Base-by-base conservation (phyloP, 53 echinoderm and acorn worm genomes). In the Stichopus horrens region DNA sequence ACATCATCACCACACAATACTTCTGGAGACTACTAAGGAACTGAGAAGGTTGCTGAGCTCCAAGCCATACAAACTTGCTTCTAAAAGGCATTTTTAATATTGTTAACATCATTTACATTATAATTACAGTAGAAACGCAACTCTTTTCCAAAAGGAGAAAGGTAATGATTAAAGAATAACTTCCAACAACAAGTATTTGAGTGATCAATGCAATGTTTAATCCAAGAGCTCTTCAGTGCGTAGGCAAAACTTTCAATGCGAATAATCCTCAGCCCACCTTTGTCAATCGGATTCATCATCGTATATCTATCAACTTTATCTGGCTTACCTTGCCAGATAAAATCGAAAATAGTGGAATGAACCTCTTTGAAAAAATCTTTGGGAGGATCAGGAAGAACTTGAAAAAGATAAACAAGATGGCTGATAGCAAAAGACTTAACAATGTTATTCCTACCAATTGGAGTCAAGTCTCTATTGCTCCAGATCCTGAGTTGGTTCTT, bases 341-440 rank as follows among this genome's bases (percentile, higher is more conserved):
- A 63, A 16, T 63, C 63, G 16, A 63, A 63, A 63, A 13, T 63
- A 13, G 5, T 63, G 5, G 11, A 13, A 13, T 63, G 63, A 16
- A 63, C 16, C 16, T 63, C 16, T 13, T 77, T 77, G 8, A 77
- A 16, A 77, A 77, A 77, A 52, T 77, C 52, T 52, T 77, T 77
- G 23, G 77, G 77, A 52, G 77, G 77, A 8, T 52, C 51, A 23
- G 77, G 77, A 8, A 77, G 54, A 77, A 77, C 77, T 14, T 53
- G 77, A 54, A 77, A 77, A 77, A 77, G 77, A 10, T 23, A 51
- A 8, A 77, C 53, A 52, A 77, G 54, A 10, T 77, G 77, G 52
- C 9, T 52, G 16, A 77, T 51, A 8, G 77, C 54, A 77, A 77
- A 77, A 52, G 77, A 52, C 54, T 77, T 77, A 4, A 77, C 53